Base-by-base conservation (phyloP, 2,888 invertebrate species). In the Myopa testacea region DNA sequence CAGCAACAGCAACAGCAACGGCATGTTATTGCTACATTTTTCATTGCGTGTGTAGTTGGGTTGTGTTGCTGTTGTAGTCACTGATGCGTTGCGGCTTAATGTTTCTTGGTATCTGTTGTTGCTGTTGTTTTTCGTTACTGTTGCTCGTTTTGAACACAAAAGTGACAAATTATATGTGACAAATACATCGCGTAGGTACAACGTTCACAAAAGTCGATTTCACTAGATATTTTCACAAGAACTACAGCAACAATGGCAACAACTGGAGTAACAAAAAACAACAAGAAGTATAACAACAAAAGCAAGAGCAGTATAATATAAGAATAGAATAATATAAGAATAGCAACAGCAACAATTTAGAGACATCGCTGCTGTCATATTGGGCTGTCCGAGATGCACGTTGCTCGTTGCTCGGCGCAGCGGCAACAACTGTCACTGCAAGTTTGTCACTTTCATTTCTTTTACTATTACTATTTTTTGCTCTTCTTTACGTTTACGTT, bases 1-100 rank as follows among this genome's bases (percentile, higher is more conserved):
- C n/a, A n/a, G n/a, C n/a, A n/a, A n/a, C n/a, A n/a, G n/a, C n/a
- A 62, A 79, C 78, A 82, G 62, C 58, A 55, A 75, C 50, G 40
- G 72, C 78, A 82, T 84, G 82, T 81, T 84, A 84, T 84, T 82
- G 82, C 83, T 79, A 83, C 82, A 79, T 74, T 78, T 78, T 79
- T 26, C 26, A 19, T 10, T 4, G 58, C 58, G n/a, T 62, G 62
- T 34, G 26, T 26, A 26, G 26, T 26, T 26, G 26, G 26, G 26
- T 26, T 26, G 26, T 26, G 26, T 26, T 26, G 26, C 26, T 26
- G 26, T 26, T 26, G 62, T 34, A 26, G 34, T 26, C 26, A 63
- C 7, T 26, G 63, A 63, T 26, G 55, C 37, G 37, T 63, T 34
- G 37, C 12, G 4, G 6, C 19, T 63, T 19, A 63, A 60, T 60